Percentiles rank a stretch among this genome's conserved stretches.
Evolutionary conservation across 2,113 vertebrate genomes (phyloP).

Genomic region (Myotis brandtii): DNA sequence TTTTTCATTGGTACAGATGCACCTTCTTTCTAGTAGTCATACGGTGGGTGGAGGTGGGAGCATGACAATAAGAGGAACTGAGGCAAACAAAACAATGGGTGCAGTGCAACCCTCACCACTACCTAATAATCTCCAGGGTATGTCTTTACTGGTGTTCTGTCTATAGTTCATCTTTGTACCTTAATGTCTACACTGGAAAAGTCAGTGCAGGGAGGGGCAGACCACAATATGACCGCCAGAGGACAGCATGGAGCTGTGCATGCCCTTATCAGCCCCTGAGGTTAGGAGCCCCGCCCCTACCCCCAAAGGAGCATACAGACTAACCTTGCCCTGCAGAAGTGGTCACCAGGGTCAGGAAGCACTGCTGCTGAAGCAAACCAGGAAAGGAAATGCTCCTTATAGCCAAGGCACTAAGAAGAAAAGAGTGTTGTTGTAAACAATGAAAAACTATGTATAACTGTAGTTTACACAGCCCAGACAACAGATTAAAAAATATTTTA

Average conservation of each 20-base stretch:
- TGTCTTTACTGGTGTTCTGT: not conserved
- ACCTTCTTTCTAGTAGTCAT: not conserved
- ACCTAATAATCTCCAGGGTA: not conserved
- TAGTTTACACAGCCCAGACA: not conserved
- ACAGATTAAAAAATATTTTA: not conserved
- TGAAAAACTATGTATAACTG: not conserved
- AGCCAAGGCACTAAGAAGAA: not conserved
- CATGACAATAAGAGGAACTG: not conserved
- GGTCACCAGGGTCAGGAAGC: not conserved
- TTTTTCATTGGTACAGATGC: not conserved
- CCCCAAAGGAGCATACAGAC: not conserved
- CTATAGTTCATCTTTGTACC: not conserved
- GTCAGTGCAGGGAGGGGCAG: not conserved
- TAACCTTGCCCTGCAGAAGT: not conserved
- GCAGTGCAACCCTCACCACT: not conserved
- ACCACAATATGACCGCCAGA: constrained; percentile 45
- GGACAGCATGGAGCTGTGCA: constrained; percentile 68
- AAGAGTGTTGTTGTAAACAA: not conserved
- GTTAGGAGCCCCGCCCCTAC: not conserved
- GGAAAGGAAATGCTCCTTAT: not conserved
- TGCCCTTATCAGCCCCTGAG: not conserved
- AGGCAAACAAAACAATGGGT: not conserved
- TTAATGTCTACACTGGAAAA: not conserved
- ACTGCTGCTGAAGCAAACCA: not conserved
- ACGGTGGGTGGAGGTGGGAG: not conserved